These are phyloP conservation scores for Plumapathes pennacea DNA, from an alignment of 92 coral and sea anemone genomes.

Conservation along the genomic window DNA sequence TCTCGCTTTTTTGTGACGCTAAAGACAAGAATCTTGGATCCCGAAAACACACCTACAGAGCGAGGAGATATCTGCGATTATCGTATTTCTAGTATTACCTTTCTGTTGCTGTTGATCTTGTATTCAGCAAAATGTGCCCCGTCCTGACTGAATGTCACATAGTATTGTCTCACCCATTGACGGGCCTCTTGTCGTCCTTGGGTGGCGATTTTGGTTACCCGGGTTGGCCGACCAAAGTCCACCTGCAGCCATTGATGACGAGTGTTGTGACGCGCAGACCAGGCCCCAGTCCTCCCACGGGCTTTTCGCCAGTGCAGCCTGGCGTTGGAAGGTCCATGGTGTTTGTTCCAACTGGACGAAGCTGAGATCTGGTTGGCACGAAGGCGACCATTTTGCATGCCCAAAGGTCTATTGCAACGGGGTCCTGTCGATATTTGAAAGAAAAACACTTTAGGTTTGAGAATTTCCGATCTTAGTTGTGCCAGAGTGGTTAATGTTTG, in stretches of 20 bases:
- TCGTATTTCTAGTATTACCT: conserved; percentile 22
- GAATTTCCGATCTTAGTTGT: not conserved
- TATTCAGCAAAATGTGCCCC: conserved; percentile 52
- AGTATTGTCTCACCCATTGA: conserved; percentile 66
- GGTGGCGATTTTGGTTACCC: conserved; percentile 53
- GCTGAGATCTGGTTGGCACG: conserved; percentile 48
- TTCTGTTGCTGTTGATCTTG: conserved; percentile 38
- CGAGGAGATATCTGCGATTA: no score
- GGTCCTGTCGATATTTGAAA: conserved; percentile 50
- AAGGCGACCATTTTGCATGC: conserved; percentile 54
- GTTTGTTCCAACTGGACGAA: conserved; percentile 55
- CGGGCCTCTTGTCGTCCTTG: conserved; percentile 58
- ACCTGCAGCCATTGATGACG: conserved; percentile 72
- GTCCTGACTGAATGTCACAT: conserved; percentile 48
- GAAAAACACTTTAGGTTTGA: no score
- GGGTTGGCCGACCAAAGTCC: conserved; percentile 57
- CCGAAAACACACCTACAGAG: no score
- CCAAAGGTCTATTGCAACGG: conserved; percentile 57
- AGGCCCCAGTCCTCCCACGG: conserved; percentile 48
- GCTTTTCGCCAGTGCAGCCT: conserved; percentile 25
- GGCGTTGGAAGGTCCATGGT: conserved; percentile 51
- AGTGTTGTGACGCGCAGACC: conserved; percentile 63
- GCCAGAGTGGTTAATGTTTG: no score
- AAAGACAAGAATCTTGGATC: no score
- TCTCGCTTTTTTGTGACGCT: no score